Conservation (phyloP, 53 echinoderm and acorn worm species). For the Echinarachnius parma region DNA sequence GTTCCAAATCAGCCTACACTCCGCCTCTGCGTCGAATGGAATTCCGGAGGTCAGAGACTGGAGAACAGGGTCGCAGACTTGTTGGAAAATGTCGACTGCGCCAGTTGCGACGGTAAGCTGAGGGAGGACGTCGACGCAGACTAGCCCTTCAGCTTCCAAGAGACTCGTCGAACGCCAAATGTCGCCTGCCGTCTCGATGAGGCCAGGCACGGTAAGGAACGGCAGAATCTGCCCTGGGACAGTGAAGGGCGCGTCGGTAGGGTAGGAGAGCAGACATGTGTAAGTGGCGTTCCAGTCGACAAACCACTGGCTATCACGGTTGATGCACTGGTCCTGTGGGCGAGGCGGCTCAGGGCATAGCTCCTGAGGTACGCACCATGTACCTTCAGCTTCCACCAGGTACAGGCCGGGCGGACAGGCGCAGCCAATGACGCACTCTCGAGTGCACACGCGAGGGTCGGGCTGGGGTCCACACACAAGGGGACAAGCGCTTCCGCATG, state of each 20-base stretch:
- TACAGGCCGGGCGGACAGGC: too few species aligned
- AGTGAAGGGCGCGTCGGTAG: not conserved
- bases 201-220: not conserved
- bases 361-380: too few species aligned
- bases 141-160: constrained; percentile 7
- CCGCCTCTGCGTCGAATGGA: not conserved
- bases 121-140: constrained; percentile 6
- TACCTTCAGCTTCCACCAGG: too few species aligned
- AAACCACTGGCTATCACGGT: too few species aligned
- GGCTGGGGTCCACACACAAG: too few species aligned
- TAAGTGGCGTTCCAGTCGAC: constrained; percentile 19
- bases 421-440: too few species aligned
- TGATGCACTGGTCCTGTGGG: too few species aligned
- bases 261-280: not conserved
- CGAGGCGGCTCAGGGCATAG: too few species aligned
- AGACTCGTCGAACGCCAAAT: constrained; percentile 12
- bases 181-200: not conserved
- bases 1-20: constrained; percentile 11
- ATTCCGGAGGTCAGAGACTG: not conserved
- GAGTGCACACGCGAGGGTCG: too few species aligned
- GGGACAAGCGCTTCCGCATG: too few species aligned
- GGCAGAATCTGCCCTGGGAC: constrained; percentile 12
- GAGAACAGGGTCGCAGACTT: constrained; percentile 6
- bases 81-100: constrained; percentile 12
- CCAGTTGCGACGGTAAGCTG: not conserved